Percentiles rank a stretch among this genome's conserved stretches.
Evolutionary conservation across 2,113 vertebrate genomes (phyloP).

Genomic region (Channa maculata): DNA sequence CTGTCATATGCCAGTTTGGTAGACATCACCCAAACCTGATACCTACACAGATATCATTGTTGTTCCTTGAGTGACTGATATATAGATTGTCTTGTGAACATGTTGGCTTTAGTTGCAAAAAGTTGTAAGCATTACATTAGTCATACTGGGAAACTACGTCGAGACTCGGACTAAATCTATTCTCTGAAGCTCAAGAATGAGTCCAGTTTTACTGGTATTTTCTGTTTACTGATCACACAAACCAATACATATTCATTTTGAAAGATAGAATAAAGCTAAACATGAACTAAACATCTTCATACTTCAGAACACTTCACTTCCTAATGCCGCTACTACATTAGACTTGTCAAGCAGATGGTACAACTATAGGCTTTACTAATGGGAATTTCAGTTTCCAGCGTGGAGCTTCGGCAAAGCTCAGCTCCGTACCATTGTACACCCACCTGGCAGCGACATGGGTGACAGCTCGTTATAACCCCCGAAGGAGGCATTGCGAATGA

Average conservation of each 20-base stretch:
- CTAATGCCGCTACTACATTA: neutral
- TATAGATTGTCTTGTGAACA: no score
- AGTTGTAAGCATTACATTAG: neutral
- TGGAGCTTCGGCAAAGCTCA: neutral
- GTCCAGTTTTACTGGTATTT: neutral
- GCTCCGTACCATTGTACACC: constrained; percentile 65
- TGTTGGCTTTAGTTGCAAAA: neutral
- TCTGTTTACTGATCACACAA: neutral
- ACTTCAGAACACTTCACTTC: neutral
- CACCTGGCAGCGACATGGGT: constrained; percentile 91
- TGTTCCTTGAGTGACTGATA: no score
- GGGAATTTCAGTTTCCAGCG: neutral
- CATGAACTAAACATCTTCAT: neutral
- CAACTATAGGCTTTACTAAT: constrained; percentile 17
- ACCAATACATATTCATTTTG: neutral
- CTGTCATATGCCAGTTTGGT: no score
- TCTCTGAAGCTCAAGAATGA: neutral
- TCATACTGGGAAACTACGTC: neutral
- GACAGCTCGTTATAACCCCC: constrained; percentile 96
- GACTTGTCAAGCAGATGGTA: neutral
- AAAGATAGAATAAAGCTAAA: neutral
- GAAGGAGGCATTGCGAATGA: constrained; percentile 97
- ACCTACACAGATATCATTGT: no score
- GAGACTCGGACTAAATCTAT: neutral
- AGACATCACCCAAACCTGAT: no score